Base-by-base conservation (phyloP, 37 sponge, comb jelly and placozoan species). In the Dysidea cf. avara region DNA sequence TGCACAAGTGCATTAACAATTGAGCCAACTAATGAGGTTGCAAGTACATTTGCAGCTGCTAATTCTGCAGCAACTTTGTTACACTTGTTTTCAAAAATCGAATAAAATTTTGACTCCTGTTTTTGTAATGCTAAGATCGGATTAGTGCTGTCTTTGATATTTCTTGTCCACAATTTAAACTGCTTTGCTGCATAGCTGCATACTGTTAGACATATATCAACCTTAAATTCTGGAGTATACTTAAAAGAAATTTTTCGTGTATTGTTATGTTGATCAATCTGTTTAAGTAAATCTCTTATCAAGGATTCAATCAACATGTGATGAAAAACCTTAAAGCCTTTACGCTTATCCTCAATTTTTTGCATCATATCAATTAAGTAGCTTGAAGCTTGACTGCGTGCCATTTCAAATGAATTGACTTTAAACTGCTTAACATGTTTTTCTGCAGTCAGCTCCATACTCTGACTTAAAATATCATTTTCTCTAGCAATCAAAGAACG, bases 201-300 rank as follows among this genome's bases (percentile, higher is more conserved):
- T 3, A 32, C 72, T 20, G 43, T 56, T 28, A 72, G 58, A 20
- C 39, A n/a, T 57, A 72, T 72, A 56, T 56, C 60, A 14, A 72
- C 43, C 34, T 56, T 6, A 39, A 36, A 72, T 20, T 72, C 48
- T 35, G 29, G 16, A n/a, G 43, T 72, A n/a, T n/a, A n/a, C n/a
- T n/a, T n/a, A 5, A 72, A 57, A 16, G 13, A 33, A 39, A 72
- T 24, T 2, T 57, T 38, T 56, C 32, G n/a, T 55, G 46, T n/a
- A n/a, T n/a, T n/a, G n/a, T n/a, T n/a, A n/a, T n/a, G n/a, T n/a
- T n/a, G n/a, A n/a, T n/a, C n/a, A n/a, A n/a, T n/a, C n/a, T n/a
- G n/a, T n/a, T n/a, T n/a, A n/a, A n/a, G n/a, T n/a, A n/a, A n/a
- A n/a, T n/a, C n/a, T n/a, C n/a, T n/a, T n/a, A n/a, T n/a, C n/a